phyloP scores from a whole-genome alignment of 2,888 invertebrate species.

The Synanthedon tipuliformis region DNA sequence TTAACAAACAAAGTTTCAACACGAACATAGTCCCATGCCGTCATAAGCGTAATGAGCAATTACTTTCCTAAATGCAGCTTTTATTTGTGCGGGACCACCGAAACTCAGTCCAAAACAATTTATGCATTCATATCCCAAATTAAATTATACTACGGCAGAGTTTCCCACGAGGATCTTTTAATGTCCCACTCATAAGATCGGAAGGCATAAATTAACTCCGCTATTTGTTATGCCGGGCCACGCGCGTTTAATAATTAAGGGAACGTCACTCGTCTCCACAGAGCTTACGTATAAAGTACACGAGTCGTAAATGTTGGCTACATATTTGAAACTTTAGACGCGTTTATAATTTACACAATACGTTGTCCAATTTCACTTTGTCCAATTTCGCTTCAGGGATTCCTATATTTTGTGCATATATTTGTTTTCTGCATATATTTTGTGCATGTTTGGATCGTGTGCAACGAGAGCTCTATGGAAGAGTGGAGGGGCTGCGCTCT shows the following conservation, averaged over 20 bases:
- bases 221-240: slow-evolving; percentile 49
- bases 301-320: background rate
- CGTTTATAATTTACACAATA: background rate
- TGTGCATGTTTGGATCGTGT: too few relatives aligned
- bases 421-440: background rate
- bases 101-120: slow-evolving; percentile 25
- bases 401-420: background rate
- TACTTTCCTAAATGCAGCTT: slow-evolving; percentile 9
- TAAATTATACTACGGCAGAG: slow-evolving; percentile 37
- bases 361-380: background rate
- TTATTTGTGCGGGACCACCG: slow-evolving; percentile 8
- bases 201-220: slow-evolving; percentile 47
- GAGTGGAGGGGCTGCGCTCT: too few relatives aligned
- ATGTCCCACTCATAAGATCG: slow-evolving; percentile 48
- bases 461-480: too few relatives aligned
- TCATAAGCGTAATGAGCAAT: slow-evolving; percentile 6
- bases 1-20: background rate
- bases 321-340: background rate
- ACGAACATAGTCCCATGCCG: background rate
- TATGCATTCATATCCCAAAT: slow-evolving; percentile 34
- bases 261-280: slow-evolving; percentile 9
- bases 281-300: background rate
- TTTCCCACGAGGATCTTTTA: slow-evolving; percentile 46
- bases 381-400: background rate
- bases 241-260: slow-evolving; percentile 23